These are phyloP conservation scores for Trinectes maculatus DNA, from an alignment of 2,113 vertebrate genomes.

Conservation along the genomic window DNA sequence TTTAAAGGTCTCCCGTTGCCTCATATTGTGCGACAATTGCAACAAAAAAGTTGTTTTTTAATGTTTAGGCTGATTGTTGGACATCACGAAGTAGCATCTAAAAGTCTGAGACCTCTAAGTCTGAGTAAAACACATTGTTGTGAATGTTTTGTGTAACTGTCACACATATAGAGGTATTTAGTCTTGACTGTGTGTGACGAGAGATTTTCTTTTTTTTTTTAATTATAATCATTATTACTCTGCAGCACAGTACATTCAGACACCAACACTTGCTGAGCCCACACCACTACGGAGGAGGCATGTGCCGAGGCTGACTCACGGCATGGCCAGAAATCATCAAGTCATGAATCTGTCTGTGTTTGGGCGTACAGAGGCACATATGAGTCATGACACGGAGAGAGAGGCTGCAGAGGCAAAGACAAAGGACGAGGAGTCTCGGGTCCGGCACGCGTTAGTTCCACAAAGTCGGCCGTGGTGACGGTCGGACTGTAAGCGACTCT, in stretches of 20 bases:
- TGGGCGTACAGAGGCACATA: slow-evolving; percentile 68
- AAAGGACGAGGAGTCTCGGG: slow-evolving; percentile 31
- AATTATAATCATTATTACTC: too few relatives aligned
- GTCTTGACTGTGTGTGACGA: too few relatives aligned
- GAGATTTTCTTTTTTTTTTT: slow-evolving; percentile 1
- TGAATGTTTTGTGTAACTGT: too few relatives aligned
- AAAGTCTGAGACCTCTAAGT: too few relatives aligned
- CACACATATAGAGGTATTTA: too few relatives aligned
- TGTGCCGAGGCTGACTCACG: slow-evolving; percentile 69
- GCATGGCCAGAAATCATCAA: slow-evolving; percentile 66
- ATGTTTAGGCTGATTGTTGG: too few relatives aligned
- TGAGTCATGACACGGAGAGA: slow-evolving; percentile 62
- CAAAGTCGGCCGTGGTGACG: slow-evolving; percentile 23
- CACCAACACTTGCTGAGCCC: slow-evolving; percentile 61
- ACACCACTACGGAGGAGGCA: slow-evolving; percentile 69
- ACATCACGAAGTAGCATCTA: too few relatives aligned
- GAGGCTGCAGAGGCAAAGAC: slow-evolving; percentile 14
- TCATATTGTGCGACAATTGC: too few relatives aligned
- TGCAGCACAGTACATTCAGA: slow-evolving; percentile 31
- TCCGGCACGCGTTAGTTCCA: slow-evolving; percentile 41
- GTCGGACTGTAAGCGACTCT: slow-evolving; percentile 29
- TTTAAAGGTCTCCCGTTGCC: too few relatives aligned
- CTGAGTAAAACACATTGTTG: too few relatives aligned
- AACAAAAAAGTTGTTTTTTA: too few relatives aligned
- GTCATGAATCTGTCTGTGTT: slow-evolving; percentile 74